Evolutionary conservation across 2,888 invertebrate genomes (phyloP).

Genomic region (Lasioglossum leucozonium): DNA sequence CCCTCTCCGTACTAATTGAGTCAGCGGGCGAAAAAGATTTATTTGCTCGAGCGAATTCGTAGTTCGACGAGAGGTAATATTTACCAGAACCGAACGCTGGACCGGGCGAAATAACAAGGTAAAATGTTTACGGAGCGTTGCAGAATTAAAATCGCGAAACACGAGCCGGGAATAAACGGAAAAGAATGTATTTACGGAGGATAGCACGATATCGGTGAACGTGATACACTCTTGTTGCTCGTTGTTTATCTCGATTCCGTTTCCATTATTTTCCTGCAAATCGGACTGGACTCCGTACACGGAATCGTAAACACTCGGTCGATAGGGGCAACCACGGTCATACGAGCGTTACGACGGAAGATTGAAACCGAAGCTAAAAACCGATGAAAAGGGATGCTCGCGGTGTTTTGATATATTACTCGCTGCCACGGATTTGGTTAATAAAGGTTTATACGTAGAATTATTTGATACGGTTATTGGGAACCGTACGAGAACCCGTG

Average conservation of each 20-base stretch:
- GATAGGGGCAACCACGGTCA: background rate
- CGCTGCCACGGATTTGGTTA: background rate
- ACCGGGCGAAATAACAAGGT: constrained; percentile 10
- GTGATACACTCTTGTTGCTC: background rate
- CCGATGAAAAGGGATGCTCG: background rate
- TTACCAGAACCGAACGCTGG: constrained; percentile 1
- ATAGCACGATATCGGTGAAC: background rate
- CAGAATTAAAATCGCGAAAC: constrained; percentile 19
- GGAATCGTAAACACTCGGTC: background rate
- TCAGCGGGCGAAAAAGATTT: constrained; percentile 26
- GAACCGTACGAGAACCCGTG: background rate
- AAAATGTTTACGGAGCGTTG: constrained; percentile 13
- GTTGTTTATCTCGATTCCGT: background rate
- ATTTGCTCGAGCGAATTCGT: constrained; percentile 29
- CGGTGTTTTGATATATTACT: background rate
- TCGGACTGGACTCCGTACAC: background rate
- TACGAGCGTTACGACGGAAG: background rate
- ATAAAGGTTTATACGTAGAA: background rate
- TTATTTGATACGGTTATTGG: background rate
- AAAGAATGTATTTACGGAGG: background rate
- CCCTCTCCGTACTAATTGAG: background rate
- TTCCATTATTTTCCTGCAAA: background rate
- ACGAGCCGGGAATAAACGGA: background rate
- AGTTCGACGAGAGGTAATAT: constrained; percentile 27
- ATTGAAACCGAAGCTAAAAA: background rate